Base-by-base conservation (phyloP, 2,113 vertebrate genomes). In the Corynorhinus townsendii region DNA sequence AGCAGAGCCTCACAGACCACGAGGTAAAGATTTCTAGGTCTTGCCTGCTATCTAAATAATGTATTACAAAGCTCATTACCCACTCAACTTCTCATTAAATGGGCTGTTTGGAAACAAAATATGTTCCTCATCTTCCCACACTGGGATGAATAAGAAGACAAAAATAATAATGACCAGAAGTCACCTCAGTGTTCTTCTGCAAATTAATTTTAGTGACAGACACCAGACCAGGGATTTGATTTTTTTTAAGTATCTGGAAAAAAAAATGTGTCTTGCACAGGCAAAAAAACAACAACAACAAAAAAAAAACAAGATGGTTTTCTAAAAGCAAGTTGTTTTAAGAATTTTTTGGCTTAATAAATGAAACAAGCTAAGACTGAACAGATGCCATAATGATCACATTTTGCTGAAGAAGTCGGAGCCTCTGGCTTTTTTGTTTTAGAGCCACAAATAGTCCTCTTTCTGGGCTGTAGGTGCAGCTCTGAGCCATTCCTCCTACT, bases 331-430 rank as follows among this genome's bases (percentile, higher is more conserved):
- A 95, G 87, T 96, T 88, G 96, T 97, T 91, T 98, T 97, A 96
- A 97, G 93, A 84, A 97, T 96, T 97, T 97, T 71, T 93, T 97
- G 96, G 96, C 96, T 98, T 97, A 97, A 96, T 97, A 97, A 97
- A 88, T 95, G 92, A 97, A 98, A 97, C 68, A 95, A 97, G 97
- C 96, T 84, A 73, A 94, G 95, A 94, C 97, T 96, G 87, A 94
- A 43, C 89, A 96, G 97, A 96, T 97, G 97, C 97, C 97, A 95
- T 88, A 90, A 82, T 95, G 96, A 97, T 98, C 97, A 95, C 98
- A 96, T 97, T 98, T 97, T 96, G 92, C 95, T 91, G 87, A 96
- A 92, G 94, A 98, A 98, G 93, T 92, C 86, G 59, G 24, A 94
- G 97, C 95, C 96, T 93, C 87, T 98, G 95, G 97, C 35, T 96